Evolutionary conservation across 2,113 vertebrate species (phyloP).

Genomic region (Podarcis raffonei): DNA sequence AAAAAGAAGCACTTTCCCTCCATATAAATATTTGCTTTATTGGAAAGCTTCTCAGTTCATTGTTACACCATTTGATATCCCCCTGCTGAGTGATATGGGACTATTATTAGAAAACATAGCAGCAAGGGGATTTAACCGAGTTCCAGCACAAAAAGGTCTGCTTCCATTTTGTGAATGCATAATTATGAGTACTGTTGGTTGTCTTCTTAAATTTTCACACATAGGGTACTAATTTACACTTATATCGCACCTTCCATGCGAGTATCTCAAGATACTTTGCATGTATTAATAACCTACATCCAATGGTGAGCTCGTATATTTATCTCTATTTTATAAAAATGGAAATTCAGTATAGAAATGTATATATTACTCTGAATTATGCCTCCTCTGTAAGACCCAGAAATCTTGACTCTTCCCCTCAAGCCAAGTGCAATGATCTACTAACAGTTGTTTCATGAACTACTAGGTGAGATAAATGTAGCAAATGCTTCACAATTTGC

Average conservation of each 20-base stretch:
- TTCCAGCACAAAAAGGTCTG: slow-evolving; percentile 11
- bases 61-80: slow-evolving; percentile 47
- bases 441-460: background rate
- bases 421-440: background rate
- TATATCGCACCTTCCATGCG: slow-evolving; percentile 27
- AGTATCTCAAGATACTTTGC: slow-evolving; percentile 13
- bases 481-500: background rate
- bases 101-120: slow-evolving; percentile 46
- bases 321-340: background rate
- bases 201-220: slow-evolving; percentile 32
- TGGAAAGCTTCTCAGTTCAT: slow-evolving; percentile 43
- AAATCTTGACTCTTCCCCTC: background rate
- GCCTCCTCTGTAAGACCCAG: background rate
- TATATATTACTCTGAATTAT: background rate
- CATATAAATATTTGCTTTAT: slow-evolving; percentile 27
- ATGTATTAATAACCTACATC: slow-evolving; percentile 5
- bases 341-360: background rate
- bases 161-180: slow-evolving; percentile 44
- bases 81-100: slow-evolving; percentile 45
- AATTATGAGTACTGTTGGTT: slow-evolving; percentile 38
- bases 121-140: slow-evolving; percentile 44
- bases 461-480: background rate
- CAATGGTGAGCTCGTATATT: background rate
- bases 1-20: slow-evolving; percentile 40
- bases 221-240: slow-evolving; percentile 27